These are phyloP conservation scores for Seira ritae DNA, from an alignment of 2,888 invertebrate species.

Conservation along the genomic window DNA sequence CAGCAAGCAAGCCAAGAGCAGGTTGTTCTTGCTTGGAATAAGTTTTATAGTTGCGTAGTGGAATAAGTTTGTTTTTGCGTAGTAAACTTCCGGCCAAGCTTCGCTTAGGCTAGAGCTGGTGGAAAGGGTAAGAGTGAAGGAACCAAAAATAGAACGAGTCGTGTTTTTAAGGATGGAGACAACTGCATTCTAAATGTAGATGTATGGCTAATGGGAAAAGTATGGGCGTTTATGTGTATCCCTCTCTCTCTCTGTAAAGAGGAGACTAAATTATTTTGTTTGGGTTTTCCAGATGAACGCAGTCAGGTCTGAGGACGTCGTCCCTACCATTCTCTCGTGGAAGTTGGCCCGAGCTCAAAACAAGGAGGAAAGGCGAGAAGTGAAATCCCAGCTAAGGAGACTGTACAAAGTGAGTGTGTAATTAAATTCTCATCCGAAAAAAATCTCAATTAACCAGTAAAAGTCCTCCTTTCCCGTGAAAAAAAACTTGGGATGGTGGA, in stretches of 20 bases:
- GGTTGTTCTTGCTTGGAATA: too few species aligned
- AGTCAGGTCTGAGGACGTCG: conserved; percentile 75
- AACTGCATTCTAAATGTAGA: background rate
- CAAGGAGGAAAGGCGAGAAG: conserved; percentile 70
- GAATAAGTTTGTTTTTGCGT: background rate
- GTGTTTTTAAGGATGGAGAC: background rate
- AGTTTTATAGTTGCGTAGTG: background rate
- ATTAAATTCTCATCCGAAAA: conserved; percentile 50
- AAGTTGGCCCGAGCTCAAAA: conserved; percentile 74
- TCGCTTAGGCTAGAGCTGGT: too few species aligned
- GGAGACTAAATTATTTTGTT: conserved; percentile 48
- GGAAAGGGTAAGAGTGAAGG: background rate
- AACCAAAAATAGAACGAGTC: background rate
- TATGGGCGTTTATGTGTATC: background rate
- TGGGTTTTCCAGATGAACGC: conserved; percentile 70
- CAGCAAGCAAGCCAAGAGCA: background rate
- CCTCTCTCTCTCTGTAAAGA: too few species aligned
- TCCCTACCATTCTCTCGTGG: conserved; percentile 75
- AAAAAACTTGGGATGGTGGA: background rate
- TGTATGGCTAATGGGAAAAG: conserved; percentile 10
- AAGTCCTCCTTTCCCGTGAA: conserved; percentile 3
- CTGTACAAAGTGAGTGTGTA: conserved; percentile 74
- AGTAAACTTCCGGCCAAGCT: background rate
- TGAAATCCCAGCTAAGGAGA: conserved; percentile 73
- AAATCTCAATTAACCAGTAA: conserved; percentile 56